Evolutionary conservation across 2,113 vertebrate species (phyloP), one percentile per base, ranked within the genome.

Genomic region (Lepisosteus osseus): DNA sequence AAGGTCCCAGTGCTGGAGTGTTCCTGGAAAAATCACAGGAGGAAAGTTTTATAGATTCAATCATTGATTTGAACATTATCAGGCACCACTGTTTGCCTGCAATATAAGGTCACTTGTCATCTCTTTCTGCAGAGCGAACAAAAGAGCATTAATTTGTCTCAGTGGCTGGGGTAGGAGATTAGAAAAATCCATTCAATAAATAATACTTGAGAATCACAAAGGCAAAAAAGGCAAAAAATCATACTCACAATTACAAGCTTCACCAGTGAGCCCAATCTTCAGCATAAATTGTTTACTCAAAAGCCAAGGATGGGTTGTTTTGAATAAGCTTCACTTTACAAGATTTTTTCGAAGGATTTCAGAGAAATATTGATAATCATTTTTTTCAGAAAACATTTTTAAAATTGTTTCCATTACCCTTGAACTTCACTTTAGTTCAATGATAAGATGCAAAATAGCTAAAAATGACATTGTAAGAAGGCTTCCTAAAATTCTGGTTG

Each of bases 11-110:
- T 71, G 11, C 1, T 43, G 66, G 68, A 54, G 17, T 3, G 55
- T 3, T 41, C 66, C 65, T 43, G 17, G 7, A n/a, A 56, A 40
- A 15, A 17, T 64, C 72, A 62, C 12, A 54, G 64, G 43, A 62
- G 17, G 68, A 61, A 54, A 47, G 47, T n/a, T 17, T 54, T 6
- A 57, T n/a, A 47, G 45, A 43, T 65, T 74, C 65, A 68, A 77
- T 71, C 76, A 70, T 45, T 40, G 57, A 57, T 67, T 63, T 45
- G 69, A 69, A 41, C 71, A 66, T 69, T 43, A 74, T 77, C 74
- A 74, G 56, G 57, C 7, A 3, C 57, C n/a, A 15, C n/a, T 61
- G 59, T 29, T 29, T 29, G 29, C 29, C 29, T 29, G 29, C 29
- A 29, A 29, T 29, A 68, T 66, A 71, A 74, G 72, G 76, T 71